Base-by-base conservation (phyloP, 2,797 vertebrate genomes). In the Uromys caudimaculatus region DNA sequence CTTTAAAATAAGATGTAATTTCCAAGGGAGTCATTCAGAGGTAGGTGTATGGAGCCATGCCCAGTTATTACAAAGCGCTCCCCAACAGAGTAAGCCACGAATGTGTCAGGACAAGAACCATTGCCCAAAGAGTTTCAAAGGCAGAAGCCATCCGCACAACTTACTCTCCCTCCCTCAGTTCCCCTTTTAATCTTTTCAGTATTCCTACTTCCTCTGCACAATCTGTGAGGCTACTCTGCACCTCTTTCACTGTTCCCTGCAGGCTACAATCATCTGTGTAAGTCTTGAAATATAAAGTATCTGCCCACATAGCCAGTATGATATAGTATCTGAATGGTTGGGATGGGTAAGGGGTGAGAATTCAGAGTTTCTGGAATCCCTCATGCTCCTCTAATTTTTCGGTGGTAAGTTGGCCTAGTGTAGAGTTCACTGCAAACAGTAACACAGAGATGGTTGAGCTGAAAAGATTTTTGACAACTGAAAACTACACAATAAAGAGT, bases 1-100 rank as follows among this genome's bases (percentile, higher is more conserved):
- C 52, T 95, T 97, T 89, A 89, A 91, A 96, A 89, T 81, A 94
- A 29, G 64, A 67, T 60, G 44, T 94, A 88, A 94, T 78, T 87
- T 88, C 82, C n/a, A 73, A 67, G 2, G 52, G 29, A 13, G 52
- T 85, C 41, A n/a, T 54, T 81, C n/a, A 87, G 81, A 85, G 41
- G 71, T 54, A 78, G 81, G 73, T 38, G 13, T 69, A 77, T 14
- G 6, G 52, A 92, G 41, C 32, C 78, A 87, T 23, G 38, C n/a
- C 69, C 21, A 35, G 27, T n/a, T 78, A 47, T 56, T 56, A 84
- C 41, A 12, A 11, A 58, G 77, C 2, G 60, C 90, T 60, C 29
- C n/a, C 41, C 76, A 75, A 32, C 12, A 6, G 69, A 75, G 60
- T 8, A 88, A 79, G 64, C 41, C 41, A 8, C 17, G 90, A 90